Conservation (phyloP, 1,140 invertebrate species). For the Adelges cooleyi region DNA sequence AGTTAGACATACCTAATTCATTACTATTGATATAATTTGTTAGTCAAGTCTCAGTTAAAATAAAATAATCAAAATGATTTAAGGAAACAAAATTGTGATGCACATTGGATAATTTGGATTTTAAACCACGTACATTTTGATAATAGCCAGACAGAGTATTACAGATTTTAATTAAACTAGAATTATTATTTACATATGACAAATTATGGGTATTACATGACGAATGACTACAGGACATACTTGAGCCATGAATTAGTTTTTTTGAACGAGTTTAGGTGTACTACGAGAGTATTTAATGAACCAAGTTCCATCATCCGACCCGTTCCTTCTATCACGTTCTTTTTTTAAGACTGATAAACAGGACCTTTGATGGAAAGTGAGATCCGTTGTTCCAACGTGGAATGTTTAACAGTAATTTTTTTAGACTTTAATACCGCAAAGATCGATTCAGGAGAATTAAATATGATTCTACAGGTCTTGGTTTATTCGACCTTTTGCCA, state of each 20-base stretch:
- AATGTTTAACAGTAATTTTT: too few relatives aligned
- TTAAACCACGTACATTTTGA: not conserved
- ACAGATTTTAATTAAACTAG: not conserved
- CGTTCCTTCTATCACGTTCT: not conserved
- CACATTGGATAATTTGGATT: not conserved
- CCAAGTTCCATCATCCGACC: not conserved
- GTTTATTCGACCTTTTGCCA: not conserved
- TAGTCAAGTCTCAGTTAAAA: not conserved
- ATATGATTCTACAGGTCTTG: not conserved
- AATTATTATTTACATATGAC: not conserved
- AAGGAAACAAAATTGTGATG: not conserved
- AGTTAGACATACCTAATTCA: not conserved
- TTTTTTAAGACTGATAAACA: not conserved
- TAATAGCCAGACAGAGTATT: not conserved
- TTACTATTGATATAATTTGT: not conserved
- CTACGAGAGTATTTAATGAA: not conserved
- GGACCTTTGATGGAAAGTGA: not conserved
- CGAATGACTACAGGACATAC: too few relatives aligned
- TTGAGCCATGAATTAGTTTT: not conserved
- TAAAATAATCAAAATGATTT: slow-evolving; percentile 3
- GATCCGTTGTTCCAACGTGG: not conserved
- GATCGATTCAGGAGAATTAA: too few relatives aligned
- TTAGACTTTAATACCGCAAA: too few relatives aligned
- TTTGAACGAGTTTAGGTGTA: not conserved
- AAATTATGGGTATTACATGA: too few relatives aligned